Percentiles rank a stretch among this genome's conserved stretches.
phyloP scores from a whole-genome alignment of 2,797 vertebrate genomes.

The Momotus momota region DNA sequence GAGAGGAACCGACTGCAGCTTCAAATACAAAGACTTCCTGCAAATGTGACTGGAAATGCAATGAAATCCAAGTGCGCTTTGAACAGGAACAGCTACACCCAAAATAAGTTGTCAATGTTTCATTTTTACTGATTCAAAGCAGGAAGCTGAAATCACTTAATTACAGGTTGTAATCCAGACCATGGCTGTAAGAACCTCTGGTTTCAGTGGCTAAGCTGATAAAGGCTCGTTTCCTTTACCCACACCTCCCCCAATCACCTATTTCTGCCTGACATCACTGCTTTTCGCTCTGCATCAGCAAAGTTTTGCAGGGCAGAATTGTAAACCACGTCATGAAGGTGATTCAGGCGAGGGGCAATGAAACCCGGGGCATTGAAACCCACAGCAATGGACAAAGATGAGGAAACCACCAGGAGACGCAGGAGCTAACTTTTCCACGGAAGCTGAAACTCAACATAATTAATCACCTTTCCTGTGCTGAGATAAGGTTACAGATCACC shows the following conservation, averaged over 20 bases:
- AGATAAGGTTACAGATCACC: background rate
- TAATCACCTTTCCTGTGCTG: background rate
- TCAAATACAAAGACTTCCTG: conserved; percentile 45
- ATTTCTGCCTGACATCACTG: background rate
- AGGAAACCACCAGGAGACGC: background rate
- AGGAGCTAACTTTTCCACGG: background rate
- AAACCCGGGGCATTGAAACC: background rate
- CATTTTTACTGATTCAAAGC: conserved; percentile 3
- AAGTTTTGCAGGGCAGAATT: background rate
- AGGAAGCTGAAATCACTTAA: conserved; percentile 9
- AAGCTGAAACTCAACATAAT: background rate
- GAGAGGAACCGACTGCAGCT: background rate
- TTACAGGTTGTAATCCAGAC: background rate
- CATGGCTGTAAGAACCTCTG: background rate
- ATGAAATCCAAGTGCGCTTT: background rate
- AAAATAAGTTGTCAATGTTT: conserved; percentile 25
- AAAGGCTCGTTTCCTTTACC: background rate
- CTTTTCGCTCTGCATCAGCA: background rate
- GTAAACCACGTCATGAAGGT: background rate
- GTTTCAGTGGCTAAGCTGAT: background rate
- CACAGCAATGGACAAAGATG: background rate
- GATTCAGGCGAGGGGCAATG: background rate
- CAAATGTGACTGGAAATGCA: conserved; percentile 14
- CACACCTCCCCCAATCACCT: background rate
- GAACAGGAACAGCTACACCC: conserved; percentile 25